Base-by-base conservation (phyloP, 2,797 vertebrate species). In the Threskiornis aethiopicus region DNA sequence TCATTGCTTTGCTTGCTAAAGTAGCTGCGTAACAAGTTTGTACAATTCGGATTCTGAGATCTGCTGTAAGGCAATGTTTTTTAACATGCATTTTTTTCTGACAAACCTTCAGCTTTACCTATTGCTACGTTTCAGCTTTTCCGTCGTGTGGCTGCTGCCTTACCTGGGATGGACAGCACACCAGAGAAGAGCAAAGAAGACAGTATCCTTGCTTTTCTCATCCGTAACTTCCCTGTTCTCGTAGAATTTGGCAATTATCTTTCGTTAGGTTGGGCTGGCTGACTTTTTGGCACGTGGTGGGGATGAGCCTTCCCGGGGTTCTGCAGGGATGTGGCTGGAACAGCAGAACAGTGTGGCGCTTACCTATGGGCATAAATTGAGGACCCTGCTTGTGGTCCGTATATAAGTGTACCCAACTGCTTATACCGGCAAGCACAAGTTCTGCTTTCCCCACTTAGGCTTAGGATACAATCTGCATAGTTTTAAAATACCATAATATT, bases 121-220 rank as follows among this genome's bases (percentile, higher is more conserved):
- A 1, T 72, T 89, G 35, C 91, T 97, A 5, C 7, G 70, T 96
- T 96, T 22, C 73, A 99, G 98, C 98, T 99, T 98, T 99, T 99
- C 98, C 98, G 98, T 42, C 98, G 98, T 73, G 99, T 99, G 79
- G 99, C 99, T 93, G 99, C 99, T 89, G 99, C 99, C 85, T 98
- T 99, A 96, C 99, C 99, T 58, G 99, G 98, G 80, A 99, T 99
- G 99, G 99, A 99, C 89, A 99, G 98, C 96, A 98, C 98, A 97
- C 98, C 98, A 76, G 99, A 99, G 97, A 99, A 99, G 85, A 99
- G 99, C 98, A 99, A 99, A 99, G 98, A 99, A 91, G 99, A 99
- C 97, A 99, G 98, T 99, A 99, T 99, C 99, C 98, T 99, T 97
- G 49, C 20, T 54, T 83, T 75, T 71, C 31, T 58, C 6, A 16